Conservation (phyloP, 2,113 vertebrate genomes). For the Brachyistius frenatus region DNA sequence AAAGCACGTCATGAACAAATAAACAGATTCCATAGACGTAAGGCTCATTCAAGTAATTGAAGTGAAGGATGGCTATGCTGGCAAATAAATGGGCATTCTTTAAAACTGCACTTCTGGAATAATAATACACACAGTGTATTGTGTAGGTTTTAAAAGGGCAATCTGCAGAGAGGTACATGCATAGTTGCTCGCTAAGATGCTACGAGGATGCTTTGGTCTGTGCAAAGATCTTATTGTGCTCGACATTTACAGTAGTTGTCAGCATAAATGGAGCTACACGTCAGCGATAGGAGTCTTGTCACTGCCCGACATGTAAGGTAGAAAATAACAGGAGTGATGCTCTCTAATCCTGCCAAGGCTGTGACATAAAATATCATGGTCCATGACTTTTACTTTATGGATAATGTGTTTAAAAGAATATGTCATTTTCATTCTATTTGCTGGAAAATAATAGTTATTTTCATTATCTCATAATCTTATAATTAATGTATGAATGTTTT, state of each 20-base stretch:
- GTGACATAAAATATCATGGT: background rate
- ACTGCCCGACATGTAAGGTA: background rate
- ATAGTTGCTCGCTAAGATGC: background rate
- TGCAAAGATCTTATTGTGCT: background rate
- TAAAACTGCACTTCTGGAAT: too few species aligned
- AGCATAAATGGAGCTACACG: background rate
- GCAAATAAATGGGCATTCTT: too few species aligned
- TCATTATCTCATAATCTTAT: background rate
- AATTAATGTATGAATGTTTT: background rate
- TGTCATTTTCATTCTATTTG: background rate
- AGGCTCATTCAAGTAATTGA: too few species aligned
- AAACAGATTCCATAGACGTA: too few species aligned
- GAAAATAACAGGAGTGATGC: conserved; percentile 8
- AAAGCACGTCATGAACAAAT: too few species aligned
- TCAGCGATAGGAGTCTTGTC: conserved; percentile 29
- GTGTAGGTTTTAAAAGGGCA: background rate
- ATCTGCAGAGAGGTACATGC: background rate
- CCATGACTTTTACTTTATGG: background rate
- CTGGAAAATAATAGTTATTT: background rate
- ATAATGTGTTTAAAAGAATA: background rate
- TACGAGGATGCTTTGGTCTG: background rate
- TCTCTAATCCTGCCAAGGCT: background rate
- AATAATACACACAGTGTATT: too few species aligned
- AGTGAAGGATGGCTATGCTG: too few species aligned
- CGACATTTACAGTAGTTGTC: background rate